These are phyloP conservation scores for Gavialis gangeticus DNA, from an alignment of 2,113 vertebrate genomes.

Conservation along the genomic window DNA sequence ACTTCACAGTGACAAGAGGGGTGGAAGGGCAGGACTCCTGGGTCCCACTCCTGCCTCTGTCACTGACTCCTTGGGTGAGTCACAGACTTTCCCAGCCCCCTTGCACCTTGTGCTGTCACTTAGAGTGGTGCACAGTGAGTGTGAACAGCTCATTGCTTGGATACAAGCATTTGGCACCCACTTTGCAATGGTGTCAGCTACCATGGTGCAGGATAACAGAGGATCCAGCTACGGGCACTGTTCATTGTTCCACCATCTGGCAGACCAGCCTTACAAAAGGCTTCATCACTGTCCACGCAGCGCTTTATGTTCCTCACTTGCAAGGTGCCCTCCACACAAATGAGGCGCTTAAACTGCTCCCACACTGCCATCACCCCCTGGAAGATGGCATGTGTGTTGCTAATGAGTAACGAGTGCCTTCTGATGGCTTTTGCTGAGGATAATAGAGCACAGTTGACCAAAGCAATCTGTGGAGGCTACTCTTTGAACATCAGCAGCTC, in stretches of 20 bases:
- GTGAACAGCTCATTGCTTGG: neutral
- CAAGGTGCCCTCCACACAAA: neutral
- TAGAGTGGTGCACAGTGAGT: neutral
- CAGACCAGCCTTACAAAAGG: neutral
- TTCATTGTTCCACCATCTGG: neutral
- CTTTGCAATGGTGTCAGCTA: fast-evolving
- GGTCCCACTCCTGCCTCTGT: neutral
- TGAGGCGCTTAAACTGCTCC: conserved; percentile 9
- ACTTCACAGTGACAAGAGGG: neutral
- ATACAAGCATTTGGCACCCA: neutral
- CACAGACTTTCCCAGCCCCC: neutral
- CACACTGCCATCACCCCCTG: neutral
- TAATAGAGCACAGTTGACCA: neutral
- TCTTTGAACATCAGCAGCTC: conserved; percentile 39
- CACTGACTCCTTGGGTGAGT: fast-evolving
- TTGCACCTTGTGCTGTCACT: neutral
- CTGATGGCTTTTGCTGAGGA: conserved; percentile 14
- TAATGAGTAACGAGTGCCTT: conserved; percentile 23
- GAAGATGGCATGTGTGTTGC: neutral
- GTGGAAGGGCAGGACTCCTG: neutral
- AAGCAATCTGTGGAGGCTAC: conserved; percentile 30
- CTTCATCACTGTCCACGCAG: neutral
- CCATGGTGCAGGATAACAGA: neutral
- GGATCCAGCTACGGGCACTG: neutral
- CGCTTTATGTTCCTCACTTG: neutral